phyloP scores from a whole-genome alignment of 2,797 vertebrate genomes.

The Mycteria americana region DNA sequence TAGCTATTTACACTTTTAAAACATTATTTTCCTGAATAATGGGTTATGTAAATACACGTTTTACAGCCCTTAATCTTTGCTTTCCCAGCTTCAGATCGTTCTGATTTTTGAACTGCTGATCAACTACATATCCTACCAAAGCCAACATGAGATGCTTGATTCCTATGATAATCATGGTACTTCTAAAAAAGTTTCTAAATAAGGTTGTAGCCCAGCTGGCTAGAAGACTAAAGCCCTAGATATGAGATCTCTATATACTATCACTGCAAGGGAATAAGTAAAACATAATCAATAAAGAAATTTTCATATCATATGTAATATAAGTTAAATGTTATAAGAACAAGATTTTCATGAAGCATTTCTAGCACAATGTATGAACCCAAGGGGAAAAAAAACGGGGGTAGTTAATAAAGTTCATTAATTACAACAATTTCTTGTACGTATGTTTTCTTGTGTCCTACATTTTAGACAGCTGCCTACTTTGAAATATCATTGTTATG shows the following conservation, averaged over 20 bases:
- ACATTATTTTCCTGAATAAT: background rate
- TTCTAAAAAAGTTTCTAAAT: background rate
- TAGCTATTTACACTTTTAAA: background rate
- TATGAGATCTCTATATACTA: background rate
- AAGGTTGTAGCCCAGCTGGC: background rate
- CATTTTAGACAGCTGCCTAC: background rate
- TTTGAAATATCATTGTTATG: background rate
- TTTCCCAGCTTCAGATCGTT: background rate
- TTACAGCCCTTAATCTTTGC: background rate
- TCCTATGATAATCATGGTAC: background rate
- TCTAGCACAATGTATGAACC: background rate
- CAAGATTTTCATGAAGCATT: background rate
- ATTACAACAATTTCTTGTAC: background rate
- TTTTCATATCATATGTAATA: background rate
- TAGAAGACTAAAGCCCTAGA: background rate
- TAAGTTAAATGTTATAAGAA: background rate
- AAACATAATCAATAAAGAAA: background rate
- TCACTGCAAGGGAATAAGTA: background rate
- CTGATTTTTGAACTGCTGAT: background rate
- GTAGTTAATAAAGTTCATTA: background rate
- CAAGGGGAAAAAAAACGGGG: accelerated
- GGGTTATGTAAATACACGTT: background rate
- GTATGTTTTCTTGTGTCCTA: background rate
- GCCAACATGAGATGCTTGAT: background rate
- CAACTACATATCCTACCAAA: background rate